Percentiles rank a stretch among this genome's conserved stretches.
These are phyloP conservation scores for Nemurella pictetii DNA, from an alignment of 2,888 invertebrate genomes.

Conservation along the genomic window DNA sequence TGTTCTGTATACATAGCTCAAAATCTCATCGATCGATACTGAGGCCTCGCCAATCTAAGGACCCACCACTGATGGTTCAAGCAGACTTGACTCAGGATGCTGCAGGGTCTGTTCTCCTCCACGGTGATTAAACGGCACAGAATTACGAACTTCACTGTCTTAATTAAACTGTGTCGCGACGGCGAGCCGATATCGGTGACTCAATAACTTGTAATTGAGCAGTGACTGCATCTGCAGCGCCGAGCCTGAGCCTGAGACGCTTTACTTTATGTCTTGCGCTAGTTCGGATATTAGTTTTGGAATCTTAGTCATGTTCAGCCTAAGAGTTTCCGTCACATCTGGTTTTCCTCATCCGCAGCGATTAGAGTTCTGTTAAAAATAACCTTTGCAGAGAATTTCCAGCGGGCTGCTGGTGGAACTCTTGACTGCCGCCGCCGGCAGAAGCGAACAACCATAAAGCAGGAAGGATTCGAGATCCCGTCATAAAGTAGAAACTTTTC, in stretches of 20 bases:
- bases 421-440: not conserved
- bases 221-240: not conserved
- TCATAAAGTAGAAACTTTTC: not conserved
- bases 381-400: not conserved
- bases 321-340: not conserved
- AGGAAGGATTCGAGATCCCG: not conserved
- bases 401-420: not conserved
- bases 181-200: not conserved
- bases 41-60: not conserved
- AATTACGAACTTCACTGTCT: conserved; percentile 25
- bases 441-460: not conserved
- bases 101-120: not conserved
- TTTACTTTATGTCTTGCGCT: not conserved
- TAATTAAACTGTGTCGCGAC: conserved; percentile 21
- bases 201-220: conserved; percentile 3
- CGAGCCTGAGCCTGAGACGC: not conserved
- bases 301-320: not conserved
- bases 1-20: too few species aligned
- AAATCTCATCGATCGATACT: too few species aligned
- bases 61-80: not conserved
- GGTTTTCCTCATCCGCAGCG: not conserved
- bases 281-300: conserved; percentile 1
- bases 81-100: not conserved
- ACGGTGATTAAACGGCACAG: not conserved
- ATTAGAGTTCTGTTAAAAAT: not conserved